Conservation (phyloP, 2,113 vertebrate genomes). For the Passer domesticus region DNA sequence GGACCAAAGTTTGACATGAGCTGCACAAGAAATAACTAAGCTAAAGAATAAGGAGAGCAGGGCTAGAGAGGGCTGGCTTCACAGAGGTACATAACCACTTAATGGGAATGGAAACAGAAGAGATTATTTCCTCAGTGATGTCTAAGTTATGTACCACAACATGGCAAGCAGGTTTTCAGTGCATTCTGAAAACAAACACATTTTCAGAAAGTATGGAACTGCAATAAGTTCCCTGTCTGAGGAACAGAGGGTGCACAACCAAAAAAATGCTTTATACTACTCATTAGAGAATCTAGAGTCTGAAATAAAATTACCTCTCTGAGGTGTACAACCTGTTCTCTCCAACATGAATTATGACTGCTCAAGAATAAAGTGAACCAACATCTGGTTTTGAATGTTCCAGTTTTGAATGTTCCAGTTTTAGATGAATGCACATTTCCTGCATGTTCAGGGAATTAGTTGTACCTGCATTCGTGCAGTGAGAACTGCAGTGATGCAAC, state of each 20-base stretch:
- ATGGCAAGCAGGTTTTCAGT: background rate
- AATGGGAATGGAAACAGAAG: background rate
- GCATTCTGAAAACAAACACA: background rate
- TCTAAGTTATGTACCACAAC: background rate
- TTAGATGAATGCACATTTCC: background rate
- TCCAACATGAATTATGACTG: background rate
- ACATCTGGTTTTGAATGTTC: accelerated
- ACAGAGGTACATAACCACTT: background rate
- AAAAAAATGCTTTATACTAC: background rate
- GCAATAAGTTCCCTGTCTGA: background rate
- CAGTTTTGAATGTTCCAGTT: background rate
- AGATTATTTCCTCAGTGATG: background rate
- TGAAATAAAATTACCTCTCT: background rate
- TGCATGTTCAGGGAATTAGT: background rate
- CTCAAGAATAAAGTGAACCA: background rate
- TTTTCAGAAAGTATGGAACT: background rate
- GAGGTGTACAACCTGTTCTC: background rate
- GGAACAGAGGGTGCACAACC: background rate
- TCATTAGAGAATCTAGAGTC: background rate
- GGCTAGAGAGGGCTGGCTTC: background rate
- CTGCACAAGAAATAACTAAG: background rate
- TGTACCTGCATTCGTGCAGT: background rate
- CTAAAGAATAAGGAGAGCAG: background rate
- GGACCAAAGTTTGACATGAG: background rate
- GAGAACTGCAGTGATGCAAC: background rate